Evolutionary conservation across 2,113 vertebrate genomes (phyloP).

Genomic region (Uropsilus gracilis): DNA sequence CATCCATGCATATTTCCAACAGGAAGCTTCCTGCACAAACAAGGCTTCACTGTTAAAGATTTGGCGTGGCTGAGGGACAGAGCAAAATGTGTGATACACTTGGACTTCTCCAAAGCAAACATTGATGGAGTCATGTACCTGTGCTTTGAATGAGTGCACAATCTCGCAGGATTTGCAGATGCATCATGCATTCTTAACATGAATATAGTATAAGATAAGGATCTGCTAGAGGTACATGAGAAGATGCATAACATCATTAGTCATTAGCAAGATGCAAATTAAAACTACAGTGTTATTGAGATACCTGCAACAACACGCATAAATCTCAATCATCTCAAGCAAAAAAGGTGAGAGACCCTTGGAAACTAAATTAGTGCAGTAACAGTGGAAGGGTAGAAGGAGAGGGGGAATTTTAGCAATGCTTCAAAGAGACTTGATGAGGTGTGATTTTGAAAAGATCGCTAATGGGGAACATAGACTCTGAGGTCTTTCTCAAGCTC

Average conservation of each 20-base stretch:
- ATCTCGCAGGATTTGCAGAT: not conserved
- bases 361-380: not conserved
- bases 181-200: not conserved
- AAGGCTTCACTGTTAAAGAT: not conserved
- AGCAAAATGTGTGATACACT: not conserved
- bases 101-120: not conserved
- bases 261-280: slow-evolving; percentile 2
- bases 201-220: not conserved
- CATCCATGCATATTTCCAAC: not conserved
- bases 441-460: not conserved
- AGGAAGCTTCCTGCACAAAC: not conserved
- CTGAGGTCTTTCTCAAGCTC: not conserved
- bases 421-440: not conserved
- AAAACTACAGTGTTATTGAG: not conserved
- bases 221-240: not conserved
- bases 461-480: not conserved
- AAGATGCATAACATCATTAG: not conserved
- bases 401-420: not conserved
- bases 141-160: not conserved
- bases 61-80: not conserved
- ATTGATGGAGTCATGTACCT: not conserved
- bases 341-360: not conserved
- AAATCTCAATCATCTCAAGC: not conserved
- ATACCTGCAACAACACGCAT: not conserved
- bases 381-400: not conserved